Percentiles rank a stretch among this genome's conserved stretches.
Evolutionary conservation across 2,888 invertebrate species (phyloP).

Genomic region (Agrilus cyanescens): DNA sequence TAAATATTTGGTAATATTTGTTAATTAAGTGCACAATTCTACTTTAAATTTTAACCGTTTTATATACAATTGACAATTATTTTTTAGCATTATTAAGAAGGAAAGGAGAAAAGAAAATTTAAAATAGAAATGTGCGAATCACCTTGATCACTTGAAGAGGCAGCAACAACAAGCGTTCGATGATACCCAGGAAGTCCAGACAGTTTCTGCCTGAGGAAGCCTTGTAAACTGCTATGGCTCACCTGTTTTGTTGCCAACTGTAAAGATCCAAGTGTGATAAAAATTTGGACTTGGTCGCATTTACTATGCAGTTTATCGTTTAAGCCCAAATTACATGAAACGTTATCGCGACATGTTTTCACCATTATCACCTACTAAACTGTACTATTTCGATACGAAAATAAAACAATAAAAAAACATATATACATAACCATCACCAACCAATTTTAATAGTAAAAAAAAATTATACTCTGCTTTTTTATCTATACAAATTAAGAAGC

Average conservation of each 20-base stretch:
- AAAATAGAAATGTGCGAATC: constrained; percentile 15
- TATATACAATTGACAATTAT: too few species aligned
- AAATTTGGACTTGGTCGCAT: constrained; percentile 11
- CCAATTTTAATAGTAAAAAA: background rate
- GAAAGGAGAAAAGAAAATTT: constrained; percentile 1
- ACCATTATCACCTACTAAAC: background rate
- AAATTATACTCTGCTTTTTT: background rate
- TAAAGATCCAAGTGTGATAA: constrained; percentile 24
- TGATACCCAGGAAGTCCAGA: background rate
- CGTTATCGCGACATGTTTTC: constrained; percentile 6
- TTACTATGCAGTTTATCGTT: constrained; percentile 10
- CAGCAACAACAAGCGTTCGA: background rate
- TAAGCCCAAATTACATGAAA: constrained; percentile 9
- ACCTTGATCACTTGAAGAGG: constrained; percentile 16
- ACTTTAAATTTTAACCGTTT: too few species aligned
- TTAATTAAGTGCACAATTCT: too few species aligned
- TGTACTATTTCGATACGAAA: background rate
- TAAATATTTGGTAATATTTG: too few species aligned
- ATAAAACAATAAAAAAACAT: background rate
- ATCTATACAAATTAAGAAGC: too few species aligned
- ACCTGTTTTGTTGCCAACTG: constrained; percentile 28
- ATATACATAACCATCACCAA: background rate
- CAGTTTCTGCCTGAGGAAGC: constrained; percentile 7
- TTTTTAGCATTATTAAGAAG: too few species aligned
- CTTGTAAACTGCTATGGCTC: constrained; percentile 21